These are phyloP conservation scores for Augiades crinisus DNA, from an alignment of 2,888 invertebrate species.

Conservation along the genomic window DNA sequence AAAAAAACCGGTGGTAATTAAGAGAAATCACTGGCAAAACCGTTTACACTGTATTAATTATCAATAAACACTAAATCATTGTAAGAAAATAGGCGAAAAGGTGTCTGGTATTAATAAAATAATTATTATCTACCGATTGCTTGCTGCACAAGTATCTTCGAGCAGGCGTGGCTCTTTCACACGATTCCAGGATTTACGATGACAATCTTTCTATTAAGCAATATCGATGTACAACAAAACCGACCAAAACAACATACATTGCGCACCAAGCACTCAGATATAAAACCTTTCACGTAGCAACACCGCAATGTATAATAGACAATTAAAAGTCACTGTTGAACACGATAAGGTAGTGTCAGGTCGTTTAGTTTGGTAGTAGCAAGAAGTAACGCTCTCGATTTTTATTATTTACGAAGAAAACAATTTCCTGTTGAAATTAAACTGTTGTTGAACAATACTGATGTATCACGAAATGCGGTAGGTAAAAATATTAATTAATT, in stretches of 20 bases:
- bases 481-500: too few relatives aligned
- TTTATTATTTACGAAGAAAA: slow-evolving; percentile 52
- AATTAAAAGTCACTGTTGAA: not conserved
- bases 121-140: slow-evolving; percentile 65
- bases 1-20: slow-evolving; percentile 29
- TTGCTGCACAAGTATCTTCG: slow-evolving; percentile 31
- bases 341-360: slow-evolving; percentile 28
- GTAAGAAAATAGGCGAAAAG: slow-evolving; percentile 58
- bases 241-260: slow-evolving; percentile 29
- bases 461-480: slow-evolving; percentile 24
- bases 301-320: slow-evolving; percentile 22
- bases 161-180: slow-evolving; percentile 25
- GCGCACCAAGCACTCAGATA: not conserved
- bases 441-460: slow-evolving; percentile 48
- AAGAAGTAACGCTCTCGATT: slow-evolving; percentile 43
- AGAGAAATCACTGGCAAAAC: slow-evolving; percentile 37
- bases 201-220: slow-evolving; percentile 32
- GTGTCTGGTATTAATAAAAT: slow-evolving; percentile 72
- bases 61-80: slow-evolving; percentile 60
- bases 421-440: slow-evolving; percentile 57
- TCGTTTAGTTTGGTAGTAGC: slow-evolving; percentile 46
- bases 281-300: not conserved
- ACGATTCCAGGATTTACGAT: slow-evolving; percentile 52
- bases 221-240: not conserved
- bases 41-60: slow-evolving; percentile 52